Conservation (phyloP, 2,888 invertebrate species). For the Drosophila paracracens region DNA sequence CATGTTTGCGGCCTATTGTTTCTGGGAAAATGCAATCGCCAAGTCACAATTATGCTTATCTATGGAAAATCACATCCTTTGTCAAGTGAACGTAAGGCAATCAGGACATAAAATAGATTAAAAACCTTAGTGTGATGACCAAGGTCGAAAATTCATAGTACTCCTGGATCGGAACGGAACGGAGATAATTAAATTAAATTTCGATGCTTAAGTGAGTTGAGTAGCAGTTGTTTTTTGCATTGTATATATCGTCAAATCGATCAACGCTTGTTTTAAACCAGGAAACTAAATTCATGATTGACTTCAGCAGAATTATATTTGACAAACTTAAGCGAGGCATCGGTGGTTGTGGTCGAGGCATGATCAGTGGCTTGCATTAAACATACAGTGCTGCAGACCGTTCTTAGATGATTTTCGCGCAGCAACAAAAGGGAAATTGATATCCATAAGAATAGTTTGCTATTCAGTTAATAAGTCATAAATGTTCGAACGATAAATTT, state of each 20-base stretch:
- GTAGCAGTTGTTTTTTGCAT: too few species aligned
- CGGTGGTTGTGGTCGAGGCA: neutral
- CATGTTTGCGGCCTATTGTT: slow-evolving; percentile 74
- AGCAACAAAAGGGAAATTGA: neutral
- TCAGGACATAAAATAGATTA: neutral
- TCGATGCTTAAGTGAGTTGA: neutral
- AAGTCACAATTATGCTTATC: slow-evolving; percentile 34
- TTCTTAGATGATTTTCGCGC: neutral
- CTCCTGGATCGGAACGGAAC: neutral
- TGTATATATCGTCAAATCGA: neutral
- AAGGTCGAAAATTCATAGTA: neutral
- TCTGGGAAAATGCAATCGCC: slow-evolving; percentile 64
- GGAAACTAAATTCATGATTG: neutral
- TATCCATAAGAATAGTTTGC: neutral
- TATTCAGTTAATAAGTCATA: slow-evolving; percentile 39
- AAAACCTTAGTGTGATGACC: neutral
- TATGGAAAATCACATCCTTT: slow-evolving; percentile 31
- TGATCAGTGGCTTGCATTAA: too few species aligned
- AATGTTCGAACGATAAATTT: slow-evolving; percentile 36
- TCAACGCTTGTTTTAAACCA: neutral
- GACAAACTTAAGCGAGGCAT: neutral
- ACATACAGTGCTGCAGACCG: too few species aligned
- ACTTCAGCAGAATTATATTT: neutral
- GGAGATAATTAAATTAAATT: neutral
- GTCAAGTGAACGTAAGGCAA: slow-evolving; percentile 20